A percentile compares a stretch with the other conserved stretches of the same genome.
Evolutionary conservation across 2,797 vertebrate genomes (phyloP).

Genomic region (Microctenopoma stevenorrisi): DNA sequence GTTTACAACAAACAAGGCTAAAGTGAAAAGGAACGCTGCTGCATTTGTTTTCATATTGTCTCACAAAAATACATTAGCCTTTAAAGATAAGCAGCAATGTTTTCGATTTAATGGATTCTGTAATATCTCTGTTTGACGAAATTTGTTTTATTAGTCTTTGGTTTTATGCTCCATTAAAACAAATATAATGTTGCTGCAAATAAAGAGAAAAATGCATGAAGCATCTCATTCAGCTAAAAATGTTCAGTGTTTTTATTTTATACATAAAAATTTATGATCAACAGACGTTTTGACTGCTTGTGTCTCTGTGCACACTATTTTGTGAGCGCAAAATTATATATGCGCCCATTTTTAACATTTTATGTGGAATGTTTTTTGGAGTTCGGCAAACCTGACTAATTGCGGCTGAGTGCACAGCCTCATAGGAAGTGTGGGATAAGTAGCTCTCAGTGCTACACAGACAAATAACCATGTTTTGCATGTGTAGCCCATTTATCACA

Average conservation of each 20-base stretch:
- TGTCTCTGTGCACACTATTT: neutral
- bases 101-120: constrained; percentile 1
- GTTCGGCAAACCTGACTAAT: constrained; percentile 2
- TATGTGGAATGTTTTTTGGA: neutral
- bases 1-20: constrained; percentile 42
- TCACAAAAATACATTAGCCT: constrained; percentile 28
- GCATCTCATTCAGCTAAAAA: constrained; percentile 12
- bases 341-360: neutral
- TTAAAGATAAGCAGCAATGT: constrained; percentile 25
- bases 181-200: neutral
- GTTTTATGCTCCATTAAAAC: constrained; percentile 23
- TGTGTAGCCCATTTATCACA: constrained; percentile 3
- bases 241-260: neutral
- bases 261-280: neutral
- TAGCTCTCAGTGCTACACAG: neutral
- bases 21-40: constrained; percentile 44
- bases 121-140: constrained; percentile 6
- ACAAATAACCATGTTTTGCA: neutral
- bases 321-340: neutral
- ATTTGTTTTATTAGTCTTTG: constrained; percentile 17
- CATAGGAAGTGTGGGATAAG: neutral
- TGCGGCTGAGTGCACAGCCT: neutral
- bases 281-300: too few relatives aligned
- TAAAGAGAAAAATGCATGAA: constrained; percentile 19
- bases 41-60: constrained; percentile 52